Evolutionary conservation across 1,140 invertebrate genomes (phyloP).

Genomic region (Musca domestica): DNA sequence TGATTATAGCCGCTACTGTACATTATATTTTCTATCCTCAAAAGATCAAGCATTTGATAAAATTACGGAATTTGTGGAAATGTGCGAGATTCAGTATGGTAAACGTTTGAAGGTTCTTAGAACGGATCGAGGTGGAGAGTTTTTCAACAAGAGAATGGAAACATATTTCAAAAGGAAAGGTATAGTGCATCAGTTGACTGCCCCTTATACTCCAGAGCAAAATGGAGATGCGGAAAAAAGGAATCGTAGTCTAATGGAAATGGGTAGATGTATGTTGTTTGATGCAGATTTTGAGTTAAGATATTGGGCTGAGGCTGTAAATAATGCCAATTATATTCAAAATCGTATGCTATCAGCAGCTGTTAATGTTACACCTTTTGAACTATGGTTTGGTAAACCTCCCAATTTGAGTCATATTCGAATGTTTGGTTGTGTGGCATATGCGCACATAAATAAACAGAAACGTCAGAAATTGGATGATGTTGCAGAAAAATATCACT

Average conservation of each 20-base stretch:
- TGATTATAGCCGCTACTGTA: slow-evolving; percentile 32
- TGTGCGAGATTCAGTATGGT: slow-evolving; percentile 29
- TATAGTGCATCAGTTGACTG: slow-evolving; percentile 34
- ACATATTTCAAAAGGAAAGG: too few species aligned
- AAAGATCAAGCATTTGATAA: slow-evolving; percentile 36
- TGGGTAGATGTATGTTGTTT: background rate
- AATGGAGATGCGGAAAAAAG: slow-evolving; percentile 47
- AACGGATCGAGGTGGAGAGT: too few species aligned
- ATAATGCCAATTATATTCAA: too few species aligned
- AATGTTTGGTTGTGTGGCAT: slow-evolving; percentile 36
- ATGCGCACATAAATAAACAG: background rate
- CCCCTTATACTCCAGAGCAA: slow-evolving; percentile 44
- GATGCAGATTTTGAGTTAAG: background rate
- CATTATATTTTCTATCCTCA: slow-evolving; percentile 39
- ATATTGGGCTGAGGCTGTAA: slow-evolving; percentile 48
- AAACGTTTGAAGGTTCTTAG: slow-evolving; percentile 31
- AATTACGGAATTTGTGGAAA: slow-evolving; percentile 13
- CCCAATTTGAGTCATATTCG: slow-evolving; percentile 40
- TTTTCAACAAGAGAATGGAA: too few species aligned
- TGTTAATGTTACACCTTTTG: slow-evolving; percentile 37
- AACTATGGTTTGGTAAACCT: slow-evolving; percentile 43
- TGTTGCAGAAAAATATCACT: background rate
- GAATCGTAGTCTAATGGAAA: slow-evolving; percentile 18
- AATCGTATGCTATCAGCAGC: slow-evolving; percentile 26
- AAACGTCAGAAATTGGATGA: slow-evolving; percentile 15